phyloP scores from a whole-genome alignment of 2,113 vertebrate genomes.

The Murina feae region DNA sequence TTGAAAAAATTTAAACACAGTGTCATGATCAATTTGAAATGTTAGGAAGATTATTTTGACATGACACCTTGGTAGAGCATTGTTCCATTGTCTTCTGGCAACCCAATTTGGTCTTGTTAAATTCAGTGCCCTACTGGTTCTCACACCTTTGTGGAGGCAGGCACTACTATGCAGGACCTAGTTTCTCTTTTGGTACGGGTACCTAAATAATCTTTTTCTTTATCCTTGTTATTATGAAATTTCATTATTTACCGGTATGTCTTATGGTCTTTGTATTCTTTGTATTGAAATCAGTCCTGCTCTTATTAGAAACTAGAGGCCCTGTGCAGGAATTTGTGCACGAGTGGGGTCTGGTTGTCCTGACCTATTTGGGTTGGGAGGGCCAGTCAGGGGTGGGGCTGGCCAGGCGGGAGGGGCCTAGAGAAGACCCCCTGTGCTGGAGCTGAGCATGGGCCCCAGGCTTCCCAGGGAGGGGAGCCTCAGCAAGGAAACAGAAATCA shows the following conservation, averaged over 20 bases:
- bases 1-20: background rate
- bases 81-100: background rate
- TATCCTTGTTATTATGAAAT: background rate
- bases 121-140: background rate
- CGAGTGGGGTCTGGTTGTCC: too few relatives aligned
- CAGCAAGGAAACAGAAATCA: too few relatives aligned
- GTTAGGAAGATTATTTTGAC: background rate
- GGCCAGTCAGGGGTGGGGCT: too few relatives aligned
- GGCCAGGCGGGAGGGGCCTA: too few relatives aligned
- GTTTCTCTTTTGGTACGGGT: background rate
- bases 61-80: background rate
- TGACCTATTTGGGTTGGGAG: too few relatives aligned
- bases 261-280: background rate
- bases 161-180: too few relatives aligned
- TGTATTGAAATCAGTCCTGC: background rate
- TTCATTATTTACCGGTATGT: background rate
- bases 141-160: background rate
- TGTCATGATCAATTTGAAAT: background rate
- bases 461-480: too few relatives aligned
- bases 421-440: too few relatives aligned
- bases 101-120: background rate
- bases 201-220: background rate
- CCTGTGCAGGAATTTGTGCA: too few relatives aligned
- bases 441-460: too few relatives aligned
- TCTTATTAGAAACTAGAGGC: background rate